Conservation (phyloP, 2,113 vertebrate genomes). For the Daphoenositta chrysoptera region DNA sequence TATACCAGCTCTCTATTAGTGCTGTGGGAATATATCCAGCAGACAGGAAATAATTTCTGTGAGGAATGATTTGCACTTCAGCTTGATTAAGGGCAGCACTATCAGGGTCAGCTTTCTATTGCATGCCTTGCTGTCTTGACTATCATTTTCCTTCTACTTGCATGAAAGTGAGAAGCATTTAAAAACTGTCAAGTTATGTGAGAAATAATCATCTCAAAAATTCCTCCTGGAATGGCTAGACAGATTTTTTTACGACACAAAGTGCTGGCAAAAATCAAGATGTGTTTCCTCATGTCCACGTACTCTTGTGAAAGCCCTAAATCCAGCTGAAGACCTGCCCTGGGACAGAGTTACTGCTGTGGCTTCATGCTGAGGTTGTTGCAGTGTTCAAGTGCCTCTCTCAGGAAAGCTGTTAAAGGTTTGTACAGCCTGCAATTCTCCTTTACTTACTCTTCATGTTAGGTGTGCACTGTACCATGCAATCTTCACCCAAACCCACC, state of each 20-base stretch:
- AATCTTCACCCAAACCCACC: not conserved
- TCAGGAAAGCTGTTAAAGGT: not conserved
- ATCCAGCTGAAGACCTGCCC: not conserved
- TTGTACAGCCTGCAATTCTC: not conserved
- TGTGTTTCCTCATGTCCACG: not conserved
- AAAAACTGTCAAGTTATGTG: not conserved
- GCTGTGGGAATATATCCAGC: not conserved
- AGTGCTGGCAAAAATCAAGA: not conserved
- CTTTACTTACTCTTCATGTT: not conserved
- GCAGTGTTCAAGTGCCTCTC: not conserved
- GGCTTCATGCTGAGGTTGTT: not conserved
- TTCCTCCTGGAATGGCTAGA: not conserved
- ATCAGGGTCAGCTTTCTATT: not conserved
- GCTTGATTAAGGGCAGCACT: not conserved
- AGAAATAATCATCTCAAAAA: not conserved
- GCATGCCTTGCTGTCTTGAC: not conserved
- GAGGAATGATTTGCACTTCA: constrained; percentile 16
- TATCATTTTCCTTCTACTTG: not conserved
- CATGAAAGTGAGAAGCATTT: not conserved
- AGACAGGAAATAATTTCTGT: constrained; percentile 30
- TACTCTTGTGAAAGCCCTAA: not conserved
- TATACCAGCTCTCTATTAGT: not conserved
- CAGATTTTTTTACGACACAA: not conserved
- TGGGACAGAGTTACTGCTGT: not conserved
- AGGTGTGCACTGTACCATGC: not conserved